These are phyloP conservation scores for Melipona bicolor DNA, from an alignment of 2,888 invertebrate genomes.

Conservation along the genomic window DNA sequence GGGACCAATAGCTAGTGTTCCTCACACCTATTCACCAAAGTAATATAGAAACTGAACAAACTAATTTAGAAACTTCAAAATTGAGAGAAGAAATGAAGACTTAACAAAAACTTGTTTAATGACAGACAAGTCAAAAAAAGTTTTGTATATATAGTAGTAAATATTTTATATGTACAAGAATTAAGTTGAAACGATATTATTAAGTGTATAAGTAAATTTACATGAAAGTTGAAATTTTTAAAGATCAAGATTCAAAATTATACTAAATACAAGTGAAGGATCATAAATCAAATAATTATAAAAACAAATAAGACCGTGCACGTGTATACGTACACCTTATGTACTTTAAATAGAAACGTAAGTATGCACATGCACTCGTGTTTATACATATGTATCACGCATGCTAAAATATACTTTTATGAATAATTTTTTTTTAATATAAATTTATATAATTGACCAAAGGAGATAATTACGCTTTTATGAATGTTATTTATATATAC, in stretches of 20 bases:
- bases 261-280: constrained; percentile 12
- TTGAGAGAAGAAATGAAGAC: constrained; percentile 62
- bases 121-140: constrained; percentile 25
- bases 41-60: constrained; percentile 62
- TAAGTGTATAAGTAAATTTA: constrained; percentile 34
- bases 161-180: constrained; percentile 61
- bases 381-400: constrained; percentile 10
- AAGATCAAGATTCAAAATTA: constrained; percentile 22
- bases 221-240: constrained; percentile 26
- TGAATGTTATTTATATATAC: constrained; percentile 38
- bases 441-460: constrained; percentile 61
- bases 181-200: constrained; percentile 44
- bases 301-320: constrained; percentile 8
- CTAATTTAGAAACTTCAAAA: constrained; percentile 50
- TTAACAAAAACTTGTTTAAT: constrained; percentile 45
- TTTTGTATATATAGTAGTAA: constrained; percentile 57
- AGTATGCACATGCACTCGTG: neutral
- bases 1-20: constrained; percentile 82
- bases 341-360: constrained; percentile 1
- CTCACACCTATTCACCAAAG: constrained; percentile 75
- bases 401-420: constrained; percentile 31
- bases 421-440: constrained; percentile 40
- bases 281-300: constrained; percentile 35
- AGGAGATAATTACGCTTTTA: constrained; percentile 53
- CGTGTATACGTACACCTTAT: neutral